Percentiles rank a stretch among this genome's conserved stretches.
Conservation (phyloP, 2,888 invertebrate species). For the Prenolepis imparis region DNA sequence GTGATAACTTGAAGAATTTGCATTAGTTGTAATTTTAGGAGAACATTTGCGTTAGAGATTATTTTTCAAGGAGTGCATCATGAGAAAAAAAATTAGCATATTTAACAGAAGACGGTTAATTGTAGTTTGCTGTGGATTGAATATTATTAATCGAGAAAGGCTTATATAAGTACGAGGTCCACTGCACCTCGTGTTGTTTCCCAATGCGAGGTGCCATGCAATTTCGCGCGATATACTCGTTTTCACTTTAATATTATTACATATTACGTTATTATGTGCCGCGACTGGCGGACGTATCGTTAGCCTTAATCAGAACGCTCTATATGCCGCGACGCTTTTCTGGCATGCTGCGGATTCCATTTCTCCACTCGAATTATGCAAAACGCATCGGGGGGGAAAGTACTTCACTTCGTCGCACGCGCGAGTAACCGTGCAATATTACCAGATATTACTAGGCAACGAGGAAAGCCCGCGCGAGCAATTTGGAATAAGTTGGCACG, state of each 20-base stretch:
- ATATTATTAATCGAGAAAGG: not conserved
- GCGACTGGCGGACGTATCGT: constrained; percentile 41
- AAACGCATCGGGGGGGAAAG: constrained; percentile 33
- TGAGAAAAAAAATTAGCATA: not conserved
- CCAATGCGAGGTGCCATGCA: constrained; percentile 12
- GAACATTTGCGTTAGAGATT: not conserved
- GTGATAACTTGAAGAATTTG: not conserved
- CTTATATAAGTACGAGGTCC: not conserved
- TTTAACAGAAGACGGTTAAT: constrained; percentile 9
- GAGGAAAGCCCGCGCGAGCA: not conserved
- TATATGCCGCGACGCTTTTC: constrained; percentile 46
- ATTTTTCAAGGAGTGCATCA: no score
- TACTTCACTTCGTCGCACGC: constrained; percentile 23
- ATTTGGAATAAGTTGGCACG: not conserved
- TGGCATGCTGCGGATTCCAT: constrained; percentile 36
- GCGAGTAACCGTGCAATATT: constrained; percentile 37
- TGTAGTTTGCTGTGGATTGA: not conserved
- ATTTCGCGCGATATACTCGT: constrained; percentile 16
- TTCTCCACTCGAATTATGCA: constrained; percentile 54
- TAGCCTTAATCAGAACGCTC: constrained; percentile 54
- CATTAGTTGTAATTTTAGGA: not conserved
- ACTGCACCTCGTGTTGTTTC: not conserved
- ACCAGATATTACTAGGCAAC: constrained; percentile 13
- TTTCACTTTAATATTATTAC: constrained; percentile 48
- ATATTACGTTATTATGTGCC: constrained; percentile 41